These are phyloP conservation scores for Oreochromis aureus DNA, from an alignment of 2,113 vertebrate genomes.

Conservation along the genomic window DNA sequence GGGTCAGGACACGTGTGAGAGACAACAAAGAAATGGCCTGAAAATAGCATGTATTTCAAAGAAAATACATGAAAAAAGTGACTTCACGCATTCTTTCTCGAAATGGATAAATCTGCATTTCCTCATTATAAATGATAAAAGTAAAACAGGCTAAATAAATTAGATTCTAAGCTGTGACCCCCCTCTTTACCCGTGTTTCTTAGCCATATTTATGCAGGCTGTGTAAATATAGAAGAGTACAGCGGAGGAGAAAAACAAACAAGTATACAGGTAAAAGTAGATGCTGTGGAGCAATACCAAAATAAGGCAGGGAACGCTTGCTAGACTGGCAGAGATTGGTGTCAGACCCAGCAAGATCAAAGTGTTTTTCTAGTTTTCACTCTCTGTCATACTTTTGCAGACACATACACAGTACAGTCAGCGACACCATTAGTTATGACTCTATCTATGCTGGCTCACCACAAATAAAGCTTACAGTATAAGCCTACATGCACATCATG, in stretches of 20 bases:
- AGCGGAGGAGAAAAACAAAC: not conserved
- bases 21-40: not conserved
- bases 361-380: conserved; percentile 3
- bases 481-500: not conserved
- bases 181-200: not conserved
- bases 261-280: conserved; percentile 2
- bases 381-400: not conserved
- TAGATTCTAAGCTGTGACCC: not conserved
- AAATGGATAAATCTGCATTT: not conserved
- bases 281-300: not conserved
- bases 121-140: not conserved
- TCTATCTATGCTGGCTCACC: not conserved
- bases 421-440: not conserved
- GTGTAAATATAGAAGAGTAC: conserved; percentile 28
- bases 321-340: conserved; percentile 1
- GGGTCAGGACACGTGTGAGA: conserved; percentile 6
- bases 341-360: conserved; percentile 34
- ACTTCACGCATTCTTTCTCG: not conserved
- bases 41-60: not conserved
- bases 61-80: fast-evolving
- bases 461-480: not conserved
- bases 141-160: not conserved
- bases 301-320: not conserved
- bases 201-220: not conserved
- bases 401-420: not conserved